Base-by-base conservation (phyloP, 2,888 invertebrate genomes). In the Calameuta idolon region DNA sequence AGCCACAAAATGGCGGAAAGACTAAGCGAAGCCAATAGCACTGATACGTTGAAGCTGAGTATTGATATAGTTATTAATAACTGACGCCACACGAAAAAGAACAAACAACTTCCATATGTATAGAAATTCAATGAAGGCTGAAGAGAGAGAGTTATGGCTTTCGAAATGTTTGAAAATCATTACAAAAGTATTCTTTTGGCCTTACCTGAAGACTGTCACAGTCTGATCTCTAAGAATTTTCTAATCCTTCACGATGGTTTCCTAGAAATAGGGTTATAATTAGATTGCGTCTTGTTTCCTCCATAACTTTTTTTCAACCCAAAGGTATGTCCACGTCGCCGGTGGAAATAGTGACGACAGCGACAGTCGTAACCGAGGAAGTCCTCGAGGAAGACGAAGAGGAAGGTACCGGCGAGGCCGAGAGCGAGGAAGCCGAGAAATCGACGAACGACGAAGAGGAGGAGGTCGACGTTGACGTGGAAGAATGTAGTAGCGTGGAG, bases 401-500 rank as follows among this genome's bases (percentile, higher is more conserved):
- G 81, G 92, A 92, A 30, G 93, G 93, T 84, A 93, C 93, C 35
- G 93, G 93, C 83, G 93, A 93, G 83, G 93, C 92, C 79, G 93
- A 93, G 81, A 93, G 93, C 83, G 87, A 88, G 75, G 88, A 86
- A 71, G 87, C 87, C n/a, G 88, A 87, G 73, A 88, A 87, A 74
- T 87, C 87, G 12, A 82, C 92, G 3, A 92, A 92, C 69, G 82
- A 81, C 31, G 91, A 90, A 77, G 93, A 93, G 83, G 93, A 92
- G 84, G 93, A 93, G 83, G 92, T 93, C 69, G 94, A 94, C 87
- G 93, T 94, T 15, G 94, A 94, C 88, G 94, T 94, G 23, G 94
- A 94, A 85, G 93, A 94, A 89, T 94, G 93, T 86, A 93, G 93
- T 83, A 94, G 94, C 87, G 90, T 92, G 73, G 94, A 94, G 86